Base-by-base conservation (phyloP, 2,113 vertebrate species). In the Rynchops niger region DNA sequence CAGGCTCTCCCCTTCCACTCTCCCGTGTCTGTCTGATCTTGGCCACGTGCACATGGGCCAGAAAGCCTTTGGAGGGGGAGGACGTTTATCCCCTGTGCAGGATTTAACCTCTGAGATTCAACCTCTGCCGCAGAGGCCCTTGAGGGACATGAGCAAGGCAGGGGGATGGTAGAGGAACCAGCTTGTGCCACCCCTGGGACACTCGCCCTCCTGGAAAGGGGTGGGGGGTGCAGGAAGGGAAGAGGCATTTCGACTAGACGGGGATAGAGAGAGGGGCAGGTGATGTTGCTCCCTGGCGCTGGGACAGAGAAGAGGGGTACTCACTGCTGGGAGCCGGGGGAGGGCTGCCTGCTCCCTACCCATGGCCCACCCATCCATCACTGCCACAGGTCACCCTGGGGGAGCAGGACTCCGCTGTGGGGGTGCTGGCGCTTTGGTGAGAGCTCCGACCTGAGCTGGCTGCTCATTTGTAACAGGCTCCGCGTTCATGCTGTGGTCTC, bases 391-490 rank as follows among this genome's bases (percentile, higher is more conserved):
- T 18, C 36, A 0, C n/a, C 30, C 11, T 2, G 26, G 58, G 59
- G 13, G 23, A 40, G 40, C 62, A 15, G 59, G 38, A 40, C 4
- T 66, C 12, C 1, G 0, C 49, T 12, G 69, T n/a, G 7, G 65
- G 45, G 45, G 49, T 49, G 80, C 59, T 3, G 0, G 38, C 4
- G 49, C 67, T 77, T 14, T 16, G 1, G 85, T 2, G 4, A 69
- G 72, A 82, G 38, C 88, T 83, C 70, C 2, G 2, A 42, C 73
- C 95, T 36, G 80, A 23, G 47, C 77, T 16, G 45, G 77, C 74
- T 93, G 95, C 92, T 95, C 88, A 34, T 96, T 81, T 96, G 92
- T 93, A 90, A 67, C 55, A 5, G 79, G 90, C 86, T 94, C 82
- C 0, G 23, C 1, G 38, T 67, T 95, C 97, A 89, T 7, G 80